Base-by-base conservation (phyloP, 37 sponge, comb jelly and placozoan genomes). In the Beroe ovata region DNA sequence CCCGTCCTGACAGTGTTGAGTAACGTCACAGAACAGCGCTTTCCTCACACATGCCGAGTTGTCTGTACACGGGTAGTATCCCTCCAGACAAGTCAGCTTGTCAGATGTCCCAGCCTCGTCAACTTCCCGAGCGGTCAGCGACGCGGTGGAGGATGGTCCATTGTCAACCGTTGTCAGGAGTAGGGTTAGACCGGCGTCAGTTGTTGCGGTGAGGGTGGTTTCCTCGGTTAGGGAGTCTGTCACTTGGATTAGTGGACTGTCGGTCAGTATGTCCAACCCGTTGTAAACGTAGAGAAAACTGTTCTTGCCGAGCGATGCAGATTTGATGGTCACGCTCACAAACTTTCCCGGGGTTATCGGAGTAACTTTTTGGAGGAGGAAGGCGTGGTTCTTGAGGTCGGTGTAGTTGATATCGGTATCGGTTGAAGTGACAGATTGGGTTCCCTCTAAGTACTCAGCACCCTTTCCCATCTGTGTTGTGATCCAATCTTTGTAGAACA, bases 401-500 rank as follows among this genome's bases (percentile, higher is more conserved):
- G 54, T 16, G 11, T 16, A 47, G 54, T 47, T 11, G 54, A 47
- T 47, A 47, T 47, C 54, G 11, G 6, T 6, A 47, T 6, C 54
- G 11, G 6, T 11, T 6, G 6, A 6, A 47, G 54, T 47, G 11
- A 47, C 11, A n/a, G n/a, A n/a, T n/a, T n/a, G n/a, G 54, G 54
- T 47, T 11, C 6, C 11, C 54, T 47, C 54, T 11, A 47, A 16
- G 54, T 47, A 47, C 21, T 62, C 63, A 14, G 4, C 63, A 26
- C 63, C 6, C 63, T 20, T 25, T n/a, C 29, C 29, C 63, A 62
- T 62, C 28, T 62, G 4, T 18, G 84, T 36, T 29, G 1, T 8
- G 16, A 77, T 77, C 84, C 84, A 77, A n/a, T 22, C 8, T 20
- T 42, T 77, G 84, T 40, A 77, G 84, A 32, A 77, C 19, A 14